Base-by-base conservation (phyloP, 2,888 invertebrate genomes). In the Diarsia dahlii region DNA sequence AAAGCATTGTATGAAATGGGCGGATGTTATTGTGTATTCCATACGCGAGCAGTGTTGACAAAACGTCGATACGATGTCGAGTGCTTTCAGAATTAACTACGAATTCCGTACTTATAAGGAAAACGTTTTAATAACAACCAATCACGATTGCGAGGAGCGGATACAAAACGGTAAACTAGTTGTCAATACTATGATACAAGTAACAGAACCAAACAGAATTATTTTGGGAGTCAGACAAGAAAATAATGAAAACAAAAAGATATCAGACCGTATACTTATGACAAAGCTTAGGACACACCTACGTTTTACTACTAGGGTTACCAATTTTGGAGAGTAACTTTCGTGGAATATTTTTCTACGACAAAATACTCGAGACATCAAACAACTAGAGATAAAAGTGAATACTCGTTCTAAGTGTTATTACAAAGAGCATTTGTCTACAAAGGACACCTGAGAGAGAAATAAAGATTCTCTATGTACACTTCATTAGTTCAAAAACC, bases 1-100 rank as follows among this genome's bases (percentile, higher is more conserved):
- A 82, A 46, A 76, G 77, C 78, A 80, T 68, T 84, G 83, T 84
- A 84, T 76, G 54, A 74, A 78, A 52, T 71, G 62, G 70, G 88
- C 91, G 92, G 91, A 92, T 89, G 90, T 91, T 89, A 87, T 93
- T 90, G 87, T 89, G 88, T 91, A 93, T 92, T 93, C 93, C 66
- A 78, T 78, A 78, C 90, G 80, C 89, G 90, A 78, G 75, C 79
- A 81, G 74, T 81, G 92, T 93, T 93, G 93, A 92, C 90, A 91
- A 91, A 92, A 90, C 90, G 89, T 80, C 77, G 76, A 84, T 80
- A 73, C 77, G 74, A 84, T 80, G 74, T 76, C 68, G 66, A 82
- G 52, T 86, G 77, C 77, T 76, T 84, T 85, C 79, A 64, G 75
- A 81, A 78, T 78, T 78, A 83, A 84, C 82, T 66, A 80, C 76